Evolutionary conservation across 1,140 invertebrate genomes (phyloP), one percentile per base, ranked within the genome.

Genomic region (Euborellia annulipes): DNA sequence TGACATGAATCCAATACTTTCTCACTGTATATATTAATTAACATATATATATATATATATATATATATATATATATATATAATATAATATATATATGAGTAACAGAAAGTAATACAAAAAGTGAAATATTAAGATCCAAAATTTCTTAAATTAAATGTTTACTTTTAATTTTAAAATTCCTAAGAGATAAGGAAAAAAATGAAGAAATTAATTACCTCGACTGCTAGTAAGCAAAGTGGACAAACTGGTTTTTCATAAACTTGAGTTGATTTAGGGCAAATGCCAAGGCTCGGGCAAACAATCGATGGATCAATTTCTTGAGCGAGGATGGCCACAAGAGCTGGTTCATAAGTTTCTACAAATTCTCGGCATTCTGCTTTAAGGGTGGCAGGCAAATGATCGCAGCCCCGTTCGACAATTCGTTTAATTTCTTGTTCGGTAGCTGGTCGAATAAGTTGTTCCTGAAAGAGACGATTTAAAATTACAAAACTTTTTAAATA

Each of bases 181-280:
- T n/a, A n/a, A n/a, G n/a, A n/a, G n/a, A n/a, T n/a, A n/a, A n/a
- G n/a, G n/a, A n/a, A n/a, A n/a, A n/a, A n/a, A n/a, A n/a, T n/a
- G n/a, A n/a, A n/a, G n/a, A n/a, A n/a, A n/a, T n/a, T 71, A 37
- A 83, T 55, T 58, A 82, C 72, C 50, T 76, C 70, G 9, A 90
- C 72, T 14, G 82, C 84, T 54, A 87, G 76, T 17, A 88, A 64
- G 59, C 87, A 91, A 2, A 88, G 61, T n/a, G 84, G 79, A 56
- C 85, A 88, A 23, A 65, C 73, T 16, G 72, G 69, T 44, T 75
- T 75, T 20, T 70, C 67, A 51, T 68, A 59, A 18, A 68, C 60
- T 48, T 11, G 27, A 19, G 36, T 36, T 38, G 2, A 45, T 45
- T 38, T 41, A 30, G 73, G 69, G 50, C 78, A 82, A 11, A 79